These are phyloP conservation scores for Leptoteleia sp. DNA, from an alignment of 1,140 invertebrate species.

Conservation along the genomic window DNA sequence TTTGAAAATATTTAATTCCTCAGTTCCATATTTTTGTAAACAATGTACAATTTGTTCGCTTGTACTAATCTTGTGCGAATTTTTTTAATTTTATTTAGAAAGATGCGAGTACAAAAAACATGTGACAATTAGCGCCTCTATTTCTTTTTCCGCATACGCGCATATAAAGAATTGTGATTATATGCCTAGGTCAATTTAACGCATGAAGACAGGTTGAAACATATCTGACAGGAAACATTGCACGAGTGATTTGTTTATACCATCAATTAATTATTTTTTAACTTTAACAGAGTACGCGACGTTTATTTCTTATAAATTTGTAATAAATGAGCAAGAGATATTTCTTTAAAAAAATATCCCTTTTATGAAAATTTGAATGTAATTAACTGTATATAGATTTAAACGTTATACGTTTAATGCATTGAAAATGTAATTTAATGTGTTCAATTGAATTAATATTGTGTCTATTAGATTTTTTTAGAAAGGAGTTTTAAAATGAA, in stretches of 20 bases:
- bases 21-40: too few relatives aligned
- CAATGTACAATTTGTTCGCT: conserved; percentile 13
- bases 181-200: conserved; percentile 16
- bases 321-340: background rate
- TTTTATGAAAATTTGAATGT: too few relatives aligned
- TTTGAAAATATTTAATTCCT: too few relatives aligned
- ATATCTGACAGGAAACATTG: conserved; percentile 37
- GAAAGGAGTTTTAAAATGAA: too few relatives aligned
- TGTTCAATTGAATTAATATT: background rate
- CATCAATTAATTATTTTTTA: background rate
- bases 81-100: too few relatives aligned
- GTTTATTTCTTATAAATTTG: background rate
- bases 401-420: conserved; percentile 5
- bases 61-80: background rate
- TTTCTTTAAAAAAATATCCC: too few relatives aligned
- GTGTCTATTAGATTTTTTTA: too few relatives aligned
- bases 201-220: conserved; percentile 3
- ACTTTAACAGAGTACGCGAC: too few relatives aligned
- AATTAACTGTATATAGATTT: conserved; percentile 38
- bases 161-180: conserved; percentile 4
- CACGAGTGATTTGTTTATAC: conserved; percentile 18
- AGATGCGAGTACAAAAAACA: conserved; percentile 10
- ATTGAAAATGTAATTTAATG: too few relatives aligned
- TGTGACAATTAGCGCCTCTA: background rate
- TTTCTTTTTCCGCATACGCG: too few relatives aligned